Conservation (phyloP, 2,888 invertebrate genomes). For the Saturnia pavonia region DNA sequence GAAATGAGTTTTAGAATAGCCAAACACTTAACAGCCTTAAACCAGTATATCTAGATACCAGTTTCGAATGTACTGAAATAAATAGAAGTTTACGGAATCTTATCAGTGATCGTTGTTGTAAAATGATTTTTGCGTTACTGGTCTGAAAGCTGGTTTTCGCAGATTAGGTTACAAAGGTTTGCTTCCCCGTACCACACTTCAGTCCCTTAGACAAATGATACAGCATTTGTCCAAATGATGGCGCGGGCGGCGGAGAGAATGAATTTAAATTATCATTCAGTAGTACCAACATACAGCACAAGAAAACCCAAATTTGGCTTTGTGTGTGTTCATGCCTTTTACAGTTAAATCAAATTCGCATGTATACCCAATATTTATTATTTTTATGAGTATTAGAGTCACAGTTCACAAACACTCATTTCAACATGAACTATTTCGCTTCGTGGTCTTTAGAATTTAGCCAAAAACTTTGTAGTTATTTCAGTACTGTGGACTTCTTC, state of each 20-base stretch:
- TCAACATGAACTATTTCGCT: background rate
- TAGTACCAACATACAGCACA: slow-evolving; percentile 76
- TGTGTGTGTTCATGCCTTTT: slow-evolving; percentile 48
- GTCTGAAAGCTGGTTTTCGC: slow-evolving; percentile 50
- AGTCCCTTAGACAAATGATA: slow-evolving; percentile 79
- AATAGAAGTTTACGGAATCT: slow-evolving; percentile 73
- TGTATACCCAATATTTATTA: slow-evolving; percentile 1
- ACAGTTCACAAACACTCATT: background rate
- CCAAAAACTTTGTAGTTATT: background rate
- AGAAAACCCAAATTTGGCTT: slow-evolving; percentile 68
- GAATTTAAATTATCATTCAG: slow-evolving; percentile 84
- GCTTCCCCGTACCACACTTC: slow-evolving; percentile 57
- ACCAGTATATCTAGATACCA: slow-evolving; percentile 45
- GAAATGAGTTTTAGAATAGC: slow-evolving; percentile 60
- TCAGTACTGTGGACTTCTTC: background rate
- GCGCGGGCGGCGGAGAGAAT: slow-evolving; percentile 83
- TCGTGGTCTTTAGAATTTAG: background rate
- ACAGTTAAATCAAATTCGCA: background rate
- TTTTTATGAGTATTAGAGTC: background rate
- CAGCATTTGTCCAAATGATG: slow-evolving; percentile 83
- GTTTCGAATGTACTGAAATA: slow-evolving; percentile 52
- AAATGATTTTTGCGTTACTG: slow-evolving; percentile 44
- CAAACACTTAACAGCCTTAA: slow-evolving; percentile 59
- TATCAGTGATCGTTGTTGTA: slow-evolving; percentile 45
- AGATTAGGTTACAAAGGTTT: slow-evolving; percentile 34